Base-by-base conservation (phyloP, 1,140 invertebrate species). In the Dendrolimus punctatus region DNA sequence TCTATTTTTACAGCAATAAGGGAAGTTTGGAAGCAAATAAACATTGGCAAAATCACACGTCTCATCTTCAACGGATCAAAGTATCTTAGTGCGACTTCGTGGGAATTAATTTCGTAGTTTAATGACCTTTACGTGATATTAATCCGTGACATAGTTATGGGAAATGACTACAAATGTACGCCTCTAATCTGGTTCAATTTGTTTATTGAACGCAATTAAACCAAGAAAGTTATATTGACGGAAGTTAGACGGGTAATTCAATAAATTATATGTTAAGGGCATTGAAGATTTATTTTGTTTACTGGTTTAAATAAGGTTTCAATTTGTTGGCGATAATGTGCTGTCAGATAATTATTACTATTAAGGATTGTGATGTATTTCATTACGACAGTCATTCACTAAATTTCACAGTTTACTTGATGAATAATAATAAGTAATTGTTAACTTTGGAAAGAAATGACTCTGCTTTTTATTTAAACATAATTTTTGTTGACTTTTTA, bases 21-120 rank as follows among this genome's bases (percentile, higher is more conserved):
- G 46, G 6, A 8, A 49, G 3, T 5, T 5, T 6, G 23, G 8
- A 6, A 9, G 52, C 40, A 57, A 56, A 56, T 10, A 40, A 62
- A 57, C 54, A 42, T 56, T 66, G 45, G 62, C 63, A 55, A 64
- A 69, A n/a, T 65, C 67, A 76, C 67, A 64, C 57, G 69, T 75
- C 68, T 76, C 68, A 76, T 73, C 68, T 66, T 58, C 49, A 66
- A 67, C 60, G 60, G 58, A 73, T 65, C 65, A 73, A 60, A 71
- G 67, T 66, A 68, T 76, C 74, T 70, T 71, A 75, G 71, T 69
- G 64, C 64, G 53, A 64, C 56, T 64, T 59, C 71, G 76, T 80
- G 77, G 75, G 78, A 80, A 81, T 78, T 74, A 80, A 80, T 78
- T 76, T 75, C 49, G 63, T 66, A 62, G 68, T 71, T 61, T 73